phyloP scores from a whole-genome alignment of 2,113 vertebrate genomes.

The Nansenia antarctica region DNA sequence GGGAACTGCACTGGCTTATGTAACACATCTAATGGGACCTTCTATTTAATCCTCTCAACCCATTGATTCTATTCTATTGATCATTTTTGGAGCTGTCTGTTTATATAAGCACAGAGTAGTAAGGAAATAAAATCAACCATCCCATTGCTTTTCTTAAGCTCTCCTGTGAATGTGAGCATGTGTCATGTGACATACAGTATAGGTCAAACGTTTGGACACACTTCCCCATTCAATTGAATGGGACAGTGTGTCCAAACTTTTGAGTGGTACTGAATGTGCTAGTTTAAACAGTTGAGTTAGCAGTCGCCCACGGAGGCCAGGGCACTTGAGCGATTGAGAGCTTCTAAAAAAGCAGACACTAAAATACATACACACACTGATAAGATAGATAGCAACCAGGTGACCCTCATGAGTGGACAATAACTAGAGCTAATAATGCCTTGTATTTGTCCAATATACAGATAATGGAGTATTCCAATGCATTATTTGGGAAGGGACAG shows the following conservation, averaged over 20 bases:
- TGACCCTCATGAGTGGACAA: no score
- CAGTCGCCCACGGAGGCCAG: conserved; percentile 20
- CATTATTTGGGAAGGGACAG: no score
- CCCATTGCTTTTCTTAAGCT: neutral
- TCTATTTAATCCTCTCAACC: neutral
- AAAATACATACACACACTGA: neutral
- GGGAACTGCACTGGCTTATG: neutral
- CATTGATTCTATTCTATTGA: neutral
- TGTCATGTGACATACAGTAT: conserved; percentile 21
- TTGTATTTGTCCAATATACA: no score
- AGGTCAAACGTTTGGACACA: no score
- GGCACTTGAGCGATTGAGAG: conserved; percentile 1
- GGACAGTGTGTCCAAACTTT: no score
- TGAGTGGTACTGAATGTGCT: no score
- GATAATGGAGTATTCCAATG: no score
- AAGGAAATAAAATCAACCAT: no score
- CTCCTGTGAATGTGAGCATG: conserved; percentile 26
- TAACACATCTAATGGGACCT: neutral
- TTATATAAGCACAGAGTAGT: neutral
- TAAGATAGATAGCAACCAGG: no score
- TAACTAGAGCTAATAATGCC: no score
- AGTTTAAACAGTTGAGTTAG: conserved; percentile 5
- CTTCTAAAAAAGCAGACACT: conserved; percentile 8
- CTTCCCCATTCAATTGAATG: no score
- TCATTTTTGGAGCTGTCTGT: neutral